Evolutionary conservation across 2,797 vertebrate species (phyloP).

Genomic region (Xenops minutus): DNA sequence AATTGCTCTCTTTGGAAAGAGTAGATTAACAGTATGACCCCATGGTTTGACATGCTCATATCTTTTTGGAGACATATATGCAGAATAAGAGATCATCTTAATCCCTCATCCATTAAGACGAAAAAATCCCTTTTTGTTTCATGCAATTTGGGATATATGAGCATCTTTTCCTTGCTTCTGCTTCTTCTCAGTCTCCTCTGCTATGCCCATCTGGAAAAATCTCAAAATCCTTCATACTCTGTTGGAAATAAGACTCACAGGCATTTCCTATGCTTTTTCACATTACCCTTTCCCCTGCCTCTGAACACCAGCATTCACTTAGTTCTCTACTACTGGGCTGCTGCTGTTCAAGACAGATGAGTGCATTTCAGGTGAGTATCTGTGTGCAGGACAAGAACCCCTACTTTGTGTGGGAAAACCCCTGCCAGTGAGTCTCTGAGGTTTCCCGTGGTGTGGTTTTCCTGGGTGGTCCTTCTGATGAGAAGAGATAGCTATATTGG

Average conservation of each 20-base stretch:
- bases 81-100: neutral
- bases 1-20: neutral
- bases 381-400: neutral
- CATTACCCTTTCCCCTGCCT: neutral
- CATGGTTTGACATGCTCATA: neutral
- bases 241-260: neutral
- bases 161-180: neutral
- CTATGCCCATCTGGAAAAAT: neutral
- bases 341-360: neutral
- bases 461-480: neutral
- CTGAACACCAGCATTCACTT: accelerated
- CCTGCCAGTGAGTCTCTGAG: neutral
- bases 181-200: neutral
- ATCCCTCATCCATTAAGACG: neutral
- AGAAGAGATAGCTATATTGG: neutral
- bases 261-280: neutral
- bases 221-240: neutral
- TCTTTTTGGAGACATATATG: neutral
- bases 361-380: neutral
- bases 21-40: neutral
- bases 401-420: neutral
- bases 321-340: neutral
- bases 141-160: neutral
- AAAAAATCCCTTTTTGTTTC: accelerated
- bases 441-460: neutral